Evolutionary conservation across 2,797 vertebrate genomes (phyloP), one percentile per base, ranked within the genome.

Genomic region (Alfaro cultratus): DNA sequence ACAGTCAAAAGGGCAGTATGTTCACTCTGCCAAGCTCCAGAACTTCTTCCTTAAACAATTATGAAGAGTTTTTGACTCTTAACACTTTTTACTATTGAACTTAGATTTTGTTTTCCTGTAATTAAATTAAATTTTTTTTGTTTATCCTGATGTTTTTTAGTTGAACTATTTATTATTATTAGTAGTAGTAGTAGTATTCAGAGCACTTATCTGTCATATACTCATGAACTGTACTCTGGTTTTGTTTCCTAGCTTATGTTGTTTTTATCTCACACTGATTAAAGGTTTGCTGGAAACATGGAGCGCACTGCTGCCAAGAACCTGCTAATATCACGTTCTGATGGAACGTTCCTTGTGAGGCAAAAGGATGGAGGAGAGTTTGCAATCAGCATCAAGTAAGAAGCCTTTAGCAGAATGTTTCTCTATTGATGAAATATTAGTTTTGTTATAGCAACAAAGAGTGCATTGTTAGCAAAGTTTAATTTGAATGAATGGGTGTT

Each of bases 321-420:
- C 85, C 90, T 97, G 60, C 92, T 99, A 1, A 83, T 86, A 62
- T 83, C 94, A 11, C 96, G 97, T 1, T 99, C 97, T 0, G 97
- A 99, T 0, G 97, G 98, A 34, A 97, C 98, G 0, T 99, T 97
- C 90, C 93, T 99, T 43, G 97, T 99, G 80, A 94, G 98, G 26
- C 96, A 97, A 91, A 99, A 99, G 89, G 97, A 98, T 0, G 90
- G 94, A 0, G 97, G 96, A 0, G 98, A 99, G 80, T 99, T 96
- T 26, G 98, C 98, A 67, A 97, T 99, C 95, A 99, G 98, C 87
- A 96, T 99, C 93, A 99, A 98, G 98, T 99, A 94, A 96, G 86
- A 12, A 13, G 18, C 36, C 0, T 31, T 43, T 73, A 60, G 6
- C 11, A 60, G 31, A 11, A 76, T 0, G 73, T 55, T 60, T 39